A percentile compares a stretch with the other conserved stretches of the same genome.
Conservation (phyloP, 2,888 invertebrate genomes). For the Adelognathus sp. region DNA sequence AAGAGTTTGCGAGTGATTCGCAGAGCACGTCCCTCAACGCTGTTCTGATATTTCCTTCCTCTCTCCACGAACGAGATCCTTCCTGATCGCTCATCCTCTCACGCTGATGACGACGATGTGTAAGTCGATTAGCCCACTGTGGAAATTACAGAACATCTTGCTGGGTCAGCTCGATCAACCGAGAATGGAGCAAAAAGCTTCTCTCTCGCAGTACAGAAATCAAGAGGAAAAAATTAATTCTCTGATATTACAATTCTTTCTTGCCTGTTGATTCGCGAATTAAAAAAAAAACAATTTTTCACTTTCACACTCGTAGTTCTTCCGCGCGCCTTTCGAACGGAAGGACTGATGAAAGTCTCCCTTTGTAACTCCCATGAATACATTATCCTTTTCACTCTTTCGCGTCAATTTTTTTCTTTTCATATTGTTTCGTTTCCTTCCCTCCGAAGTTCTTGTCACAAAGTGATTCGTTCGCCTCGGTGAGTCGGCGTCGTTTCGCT, state of each 20-base stretch:
- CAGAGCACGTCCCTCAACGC: background rate
- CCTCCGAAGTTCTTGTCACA: no score
- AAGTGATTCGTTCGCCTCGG: no score
- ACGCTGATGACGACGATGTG: background rate
- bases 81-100: background rate
- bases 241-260: background rate
- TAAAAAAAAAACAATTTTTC: conserved; percentile 9
- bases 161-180: background rate
- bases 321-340: background rate
- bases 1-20: background rate
- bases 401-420: no score
- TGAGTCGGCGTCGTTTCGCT: no score
- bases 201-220: background rate
- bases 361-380: no score
- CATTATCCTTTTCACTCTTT: background rate
- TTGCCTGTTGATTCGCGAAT: background rate
- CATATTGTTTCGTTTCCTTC: no score
- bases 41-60: background rate
- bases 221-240: background rate
- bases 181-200: background rate
- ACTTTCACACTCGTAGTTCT: background rate
- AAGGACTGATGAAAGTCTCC: background rate
- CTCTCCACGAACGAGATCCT: background rate
- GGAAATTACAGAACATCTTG: background rate
- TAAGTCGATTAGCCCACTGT: background rate